Base-by-base conservation (phyloP, 1,140 invertebrate species). In the Calosoma granatense region DNA sequence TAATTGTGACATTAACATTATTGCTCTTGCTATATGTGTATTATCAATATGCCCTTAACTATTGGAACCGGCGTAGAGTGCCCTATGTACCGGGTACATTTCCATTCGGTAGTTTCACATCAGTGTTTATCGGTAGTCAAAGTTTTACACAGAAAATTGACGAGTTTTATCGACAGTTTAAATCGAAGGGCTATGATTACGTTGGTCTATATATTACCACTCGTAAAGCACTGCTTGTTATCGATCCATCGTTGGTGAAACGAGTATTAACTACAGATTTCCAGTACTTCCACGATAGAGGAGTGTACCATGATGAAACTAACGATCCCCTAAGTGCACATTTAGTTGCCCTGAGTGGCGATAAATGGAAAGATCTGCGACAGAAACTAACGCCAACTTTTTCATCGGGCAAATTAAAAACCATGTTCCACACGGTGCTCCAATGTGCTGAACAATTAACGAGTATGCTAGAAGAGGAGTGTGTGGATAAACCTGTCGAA, bases 231-330 rank as follows among this genome's bases (percentile, higher is more conserved):
- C 70, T 70, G 11, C 54, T 81, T 1, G 62, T 76, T 1, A 69
- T 76, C 9, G 79, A 86, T 63, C 67, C 81, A 17, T 76, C 81
- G 4, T 61, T 87, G 0, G 72, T 84, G 0, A 83, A 81, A 61
- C 65, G 73, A 15, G 73, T 86, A 1, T 56, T 85, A 19, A 72
- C 57, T 0, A 76, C 71, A 52, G 73, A 78, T 60, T 77, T 77
- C 41, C 47, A 62, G 1, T 64, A 64, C 59, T 80, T 79, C 59
- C 66, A 67, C 15, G 72, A 77, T 63, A 64, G 74, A 41, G 72
- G 72, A 0, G 2, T 73, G 0, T 66, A 69, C 3, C 59, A 64
- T 3, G 72, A 73, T 36, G 69, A 52, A 66, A 72, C 56, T 67
- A 68, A 57, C 3, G 66, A 69, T 56, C 63, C 63, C 9, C 21